Conservation (phyloP, 2,888 invertebrate species). For the Chamaedrilus cognettii region DNA sequence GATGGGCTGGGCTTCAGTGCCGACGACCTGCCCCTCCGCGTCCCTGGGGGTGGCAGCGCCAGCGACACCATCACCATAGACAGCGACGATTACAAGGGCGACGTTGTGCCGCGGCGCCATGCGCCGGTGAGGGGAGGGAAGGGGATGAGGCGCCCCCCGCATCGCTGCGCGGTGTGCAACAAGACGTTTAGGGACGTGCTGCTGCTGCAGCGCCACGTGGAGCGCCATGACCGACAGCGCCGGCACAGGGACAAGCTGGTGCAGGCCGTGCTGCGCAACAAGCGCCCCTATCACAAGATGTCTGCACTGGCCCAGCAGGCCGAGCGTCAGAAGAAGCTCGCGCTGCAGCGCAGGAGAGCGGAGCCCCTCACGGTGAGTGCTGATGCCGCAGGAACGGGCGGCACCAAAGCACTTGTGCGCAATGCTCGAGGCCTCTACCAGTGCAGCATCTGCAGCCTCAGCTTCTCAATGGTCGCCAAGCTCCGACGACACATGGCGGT, state of each 20-base stretch:
- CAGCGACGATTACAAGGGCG: not conserved
- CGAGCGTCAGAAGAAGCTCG: not conserved
- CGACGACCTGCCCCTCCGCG: not conserved
- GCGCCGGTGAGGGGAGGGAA: not conserved
- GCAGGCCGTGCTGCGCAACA: not conserved
- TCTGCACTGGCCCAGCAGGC: not conserved
- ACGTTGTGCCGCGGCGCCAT: not conserved
- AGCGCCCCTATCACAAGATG: not conserved
- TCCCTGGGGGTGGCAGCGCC: not conserved
- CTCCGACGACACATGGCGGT: not conserved
- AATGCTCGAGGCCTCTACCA: not conserved
- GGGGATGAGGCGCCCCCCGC: not conserved
- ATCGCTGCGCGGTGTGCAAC: not conserved
- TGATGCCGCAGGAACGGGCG: not conserved
- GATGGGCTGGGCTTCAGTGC: not conserved
- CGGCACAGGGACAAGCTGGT: not conserved
- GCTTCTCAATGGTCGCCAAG: slow-evolving; percentile 6
- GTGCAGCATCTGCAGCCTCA: not conserved
- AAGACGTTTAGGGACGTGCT: not conserved
- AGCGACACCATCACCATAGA: slow-evolving; percentile 1
- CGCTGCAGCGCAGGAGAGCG: not conserved
- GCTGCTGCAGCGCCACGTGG: not conserved
- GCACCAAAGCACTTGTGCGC: too few species aligned
- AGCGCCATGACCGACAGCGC: not conserved
- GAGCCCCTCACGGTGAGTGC: not conserved